Evolutionary conservation across 1,140 invertebrate species (phyloP).

Genomic region (Pristionchus pacificus): DNA sequence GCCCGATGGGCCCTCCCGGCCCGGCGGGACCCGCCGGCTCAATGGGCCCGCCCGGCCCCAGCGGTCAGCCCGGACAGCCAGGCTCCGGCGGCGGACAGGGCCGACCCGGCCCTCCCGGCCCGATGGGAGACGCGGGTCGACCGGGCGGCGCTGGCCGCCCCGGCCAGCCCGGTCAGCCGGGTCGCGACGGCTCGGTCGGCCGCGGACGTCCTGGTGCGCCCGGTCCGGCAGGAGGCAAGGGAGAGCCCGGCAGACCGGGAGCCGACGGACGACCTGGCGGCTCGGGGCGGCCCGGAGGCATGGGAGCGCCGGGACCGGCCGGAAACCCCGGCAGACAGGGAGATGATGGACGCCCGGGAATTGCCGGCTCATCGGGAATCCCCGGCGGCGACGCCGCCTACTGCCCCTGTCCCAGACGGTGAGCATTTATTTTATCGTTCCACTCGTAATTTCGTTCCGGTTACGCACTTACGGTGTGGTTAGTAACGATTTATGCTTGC

Average conservation of each 20-base stretch:
- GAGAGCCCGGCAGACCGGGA: constrained; percentile 20
- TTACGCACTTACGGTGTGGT: neutral
- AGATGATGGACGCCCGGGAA: constrained; percentile 10
- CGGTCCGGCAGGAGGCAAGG: constrained; percentile 18
- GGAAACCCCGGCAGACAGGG: constrained; percentile 18
- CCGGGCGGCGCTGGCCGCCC: constrained; percentile 16
- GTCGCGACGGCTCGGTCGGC: constrained; percentile 5
- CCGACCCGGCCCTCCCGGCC: neutral
- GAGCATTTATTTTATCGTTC: neutral
- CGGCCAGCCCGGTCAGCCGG: constrained; percentile 17
- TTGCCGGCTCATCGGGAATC: constrained; percentile 14
- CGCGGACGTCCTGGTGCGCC: constrained; percentile 20
- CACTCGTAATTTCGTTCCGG: neutral
- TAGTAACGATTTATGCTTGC: neutral
- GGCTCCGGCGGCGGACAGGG: neutral
- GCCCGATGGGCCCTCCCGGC: constrained; percentile 29
- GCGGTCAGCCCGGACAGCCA: neutral
- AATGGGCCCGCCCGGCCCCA: neutral
- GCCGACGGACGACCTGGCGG: constrained; percentile 12
- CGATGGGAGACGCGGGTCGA: neutral
- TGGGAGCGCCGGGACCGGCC: constrained; percentile 14
- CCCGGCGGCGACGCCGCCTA: constrained; percentile 29
- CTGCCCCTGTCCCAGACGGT: constrained; percentile 19
- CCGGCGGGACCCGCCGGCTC: constrained; percentile 12
- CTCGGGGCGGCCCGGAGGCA: constrained; percentile 13